Evolutionary conservation across 2,888 invertebrate genomes (phyloP), one percentile per base, ranked within the genome.

Genomic region (Siphonodentalium dalli): DNA sequence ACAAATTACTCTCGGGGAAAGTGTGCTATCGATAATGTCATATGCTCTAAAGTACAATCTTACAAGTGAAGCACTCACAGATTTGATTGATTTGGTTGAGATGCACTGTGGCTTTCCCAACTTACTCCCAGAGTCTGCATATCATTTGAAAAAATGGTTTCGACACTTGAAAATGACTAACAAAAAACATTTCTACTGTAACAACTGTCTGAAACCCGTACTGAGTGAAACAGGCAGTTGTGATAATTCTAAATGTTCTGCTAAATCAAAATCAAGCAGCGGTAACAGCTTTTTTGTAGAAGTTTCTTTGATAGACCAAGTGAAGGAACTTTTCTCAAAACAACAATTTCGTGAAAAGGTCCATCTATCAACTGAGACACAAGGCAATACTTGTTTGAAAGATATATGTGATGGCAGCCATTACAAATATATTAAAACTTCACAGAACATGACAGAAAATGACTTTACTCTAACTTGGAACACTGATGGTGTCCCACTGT

Each of bases 401-500:
- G 40, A 53, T 31, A 53, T 53, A 18, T 46, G 24, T 40, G 41
- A 53, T 38, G 46, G 46, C 8, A 13, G 41, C n/a, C 26, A 38
- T 27, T 53, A 53, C n/a, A 1, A 34, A 41, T 11, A 6, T 34
- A 26, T 47, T 26, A 26, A 23, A 3, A 15, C 33, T 21, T 8
- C 29, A 15, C n/a, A 13, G 4, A 15, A 33, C 3, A 8, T 34
- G 0, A 9, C 1, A 18, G 18, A 39, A 9, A 18, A 40, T 28
- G 31, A 33, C 26, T 8, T 53, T 23, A 39, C 52, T n/a, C 34
- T 53, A 2, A 46, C 34, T 13, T 53, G 52, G 52, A 53, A 53
- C 20, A 46, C 53, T 28, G 46, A 53, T 46, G 45, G 52, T n/a
- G 35, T 52, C 5, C 45, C 45, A 24, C 21, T 52, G 6, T 39